Evolutionary conservation across 2,888 invertebrate species (phyloP), one percentile per base, ranked within the genome.

Genomic region (Drosophila antonietae): DNA sequence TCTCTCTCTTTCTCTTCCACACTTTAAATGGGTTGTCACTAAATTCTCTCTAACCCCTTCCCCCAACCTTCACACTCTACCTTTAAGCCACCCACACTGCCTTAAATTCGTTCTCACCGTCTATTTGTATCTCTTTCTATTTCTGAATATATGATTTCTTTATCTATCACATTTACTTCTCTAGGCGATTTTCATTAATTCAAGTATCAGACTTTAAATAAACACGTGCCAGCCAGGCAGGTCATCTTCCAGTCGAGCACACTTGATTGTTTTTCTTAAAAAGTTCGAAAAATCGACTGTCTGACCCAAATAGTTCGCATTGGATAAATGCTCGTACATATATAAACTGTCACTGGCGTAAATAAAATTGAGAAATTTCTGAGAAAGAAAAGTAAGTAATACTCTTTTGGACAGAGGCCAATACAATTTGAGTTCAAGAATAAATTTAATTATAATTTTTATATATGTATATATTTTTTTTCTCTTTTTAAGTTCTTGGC

Each of bases 361-460:
- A 86, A 68, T 78, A 81, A 79, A 75, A 72, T 64, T 78, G 78
- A 67, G 28, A 65, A 81, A 46, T 75, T 70, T 59, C 33, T 52
- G 68, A 56, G 46, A 61, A 51, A 70, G 35, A n/a, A 53, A 64
- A n/a, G 37, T 39, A 64, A 69, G 59, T 63, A 51, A 58, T 61
- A 37, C 68, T 51, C 12, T 59, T 51, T 85, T 85, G 84, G 84
- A 83, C 62, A 61, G 46, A 53, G 31, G 83, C 84, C 84, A 85
- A 81, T 63, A 71, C 56, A 56, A 35, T 57, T 65, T 73, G 46
- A 61, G 68, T 62, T 58, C 53, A 33, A 61, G 61, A 43, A 62
- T 56, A 71, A 64, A 64, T 57, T 65, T 61, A 75, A 75, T 71
- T 75, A 75, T 65, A 55, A 56, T 59, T 51, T 75, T 68, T 59